These are phyloP conservation scores for Heliconius sara DNA, from an alignment of 2,888 invertebrate species.

Conservation along the genomic window DNA sequence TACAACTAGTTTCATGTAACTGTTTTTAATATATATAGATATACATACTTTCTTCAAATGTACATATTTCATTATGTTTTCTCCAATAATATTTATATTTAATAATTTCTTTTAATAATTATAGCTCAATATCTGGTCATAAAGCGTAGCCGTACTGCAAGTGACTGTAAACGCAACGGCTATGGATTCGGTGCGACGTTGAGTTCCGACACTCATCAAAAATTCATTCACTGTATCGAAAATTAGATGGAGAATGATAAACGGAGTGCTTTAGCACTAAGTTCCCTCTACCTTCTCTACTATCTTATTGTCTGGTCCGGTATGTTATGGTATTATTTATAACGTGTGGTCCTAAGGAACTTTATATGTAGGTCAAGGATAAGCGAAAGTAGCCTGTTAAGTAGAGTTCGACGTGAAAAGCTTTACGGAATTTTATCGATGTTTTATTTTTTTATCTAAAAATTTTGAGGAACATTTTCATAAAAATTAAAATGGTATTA, in stretches of 20 bases:
- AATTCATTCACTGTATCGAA: too few species aligned
- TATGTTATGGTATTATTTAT: not conserved
- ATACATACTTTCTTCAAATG: not conserved
- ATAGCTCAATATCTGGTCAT: not conserved
- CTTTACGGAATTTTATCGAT: not conserved
- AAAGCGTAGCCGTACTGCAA: not conserved
- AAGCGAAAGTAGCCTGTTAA: not conserved
- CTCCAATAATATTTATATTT: not conserved
- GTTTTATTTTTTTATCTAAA: not conserved
- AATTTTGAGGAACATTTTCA: too few species aligned
- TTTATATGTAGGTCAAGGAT: not conserved
- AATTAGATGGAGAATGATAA: too few species aligned
- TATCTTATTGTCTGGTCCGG: not conserved
- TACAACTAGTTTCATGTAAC: constrained; percentile 14
- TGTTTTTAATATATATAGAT: not conserved
- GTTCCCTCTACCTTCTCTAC: too few species aligned
- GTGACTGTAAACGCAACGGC: not conserved
- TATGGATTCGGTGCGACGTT: not conserved
- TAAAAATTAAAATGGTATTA: too few species aligned
- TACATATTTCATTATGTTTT: not conserved
- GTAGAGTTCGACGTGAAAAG: not conserved
- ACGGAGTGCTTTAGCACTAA: too few species aligned
- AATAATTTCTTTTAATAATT: not conserved
- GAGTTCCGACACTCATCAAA: too few species aligned
- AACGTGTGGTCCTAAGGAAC: not conserved